Conservation (phyloP, 2,888 invertebrate species). For the Hyposoter dolosus region DNA sequence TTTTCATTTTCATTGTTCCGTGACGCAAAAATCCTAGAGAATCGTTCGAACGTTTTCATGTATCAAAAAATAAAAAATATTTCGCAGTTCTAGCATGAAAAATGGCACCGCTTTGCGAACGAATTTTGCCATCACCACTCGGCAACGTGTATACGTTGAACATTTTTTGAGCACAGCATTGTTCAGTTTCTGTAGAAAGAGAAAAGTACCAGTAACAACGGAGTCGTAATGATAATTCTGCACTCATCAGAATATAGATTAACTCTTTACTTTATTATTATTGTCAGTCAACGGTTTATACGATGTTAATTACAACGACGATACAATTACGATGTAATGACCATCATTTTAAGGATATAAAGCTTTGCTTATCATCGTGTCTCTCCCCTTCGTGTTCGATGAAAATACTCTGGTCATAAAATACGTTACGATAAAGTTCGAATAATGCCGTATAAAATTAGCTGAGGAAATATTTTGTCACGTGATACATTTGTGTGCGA, state of each 20-base stretch:
- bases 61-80: neutral
- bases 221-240: neutral
- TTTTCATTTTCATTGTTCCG: no score
- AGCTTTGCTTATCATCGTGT: neutral
- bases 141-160: neutral
- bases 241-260: neutral
- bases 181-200: no score
- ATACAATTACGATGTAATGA: neutral
- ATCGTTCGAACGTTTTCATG: neutral
- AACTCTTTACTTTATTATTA: neutral
- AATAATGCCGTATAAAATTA: slow-evolving; percentile 6
- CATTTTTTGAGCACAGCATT: no score
- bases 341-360: neutral
- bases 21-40: no score
- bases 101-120: neutral
- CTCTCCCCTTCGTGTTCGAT: neutral
- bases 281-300: neutral
- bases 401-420: neutral
- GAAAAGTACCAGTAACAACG: neutral
- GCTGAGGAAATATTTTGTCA: slow-evolving; percentile 1
- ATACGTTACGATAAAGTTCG: neutral
- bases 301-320: neutral
- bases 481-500: slow-evolving; percentile 12
- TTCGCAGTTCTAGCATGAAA: neutral
- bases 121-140: neutral